These are phyloP conservation scores for Drosophila ficusphila DNA, from an alignment of 1,140 invertebrate genomes.

Conservation along the genomic window DNA sequence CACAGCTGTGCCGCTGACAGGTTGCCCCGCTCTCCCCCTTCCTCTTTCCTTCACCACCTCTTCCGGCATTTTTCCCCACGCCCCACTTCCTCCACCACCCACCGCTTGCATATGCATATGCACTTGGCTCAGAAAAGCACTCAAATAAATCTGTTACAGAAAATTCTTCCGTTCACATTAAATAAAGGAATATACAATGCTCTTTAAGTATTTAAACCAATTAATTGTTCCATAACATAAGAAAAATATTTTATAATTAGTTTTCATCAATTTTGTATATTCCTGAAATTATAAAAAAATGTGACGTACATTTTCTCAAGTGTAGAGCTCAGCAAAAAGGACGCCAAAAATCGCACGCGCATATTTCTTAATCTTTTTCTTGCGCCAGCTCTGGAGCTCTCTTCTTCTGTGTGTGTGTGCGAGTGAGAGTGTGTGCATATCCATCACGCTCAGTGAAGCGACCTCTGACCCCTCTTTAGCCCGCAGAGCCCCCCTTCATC, in stretches of 20 bases:
- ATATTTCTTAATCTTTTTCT: constrained; percentile 80
- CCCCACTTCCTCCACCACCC: not conserved
- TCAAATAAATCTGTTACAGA: not conserved
- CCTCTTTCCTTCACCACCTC: no score
- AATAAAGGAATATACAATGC: no score
- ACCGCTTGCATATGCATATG: constrained; percentile 66
- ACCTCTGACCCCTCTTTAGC: constrained; percentile 52
- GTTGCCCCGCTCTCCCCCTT: constrained; percentile 1
- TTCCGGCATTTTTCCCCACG: not conserved
- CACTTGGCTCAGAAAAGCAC: constrained; percentile 48
- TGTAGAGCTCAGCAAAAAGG: constrained; percentile 7
- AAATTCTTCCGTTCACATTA: no score
- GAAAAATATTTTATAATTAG: constrained; percentile 1
- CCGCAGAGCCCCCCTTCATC: not conserved
- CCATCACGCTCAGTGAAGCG: constrained; percentile 69
- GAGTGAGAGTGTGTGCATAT: constrained; percentile 56
- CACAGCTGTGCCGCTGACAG: constrained; percentile 79
- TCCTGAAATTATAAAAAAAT: no score
- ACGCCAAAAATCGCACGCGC: constrained; percentile 40
- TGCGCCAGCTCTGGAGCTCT: constrained; percentile 35
- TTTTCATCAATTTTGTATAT: not conserved
- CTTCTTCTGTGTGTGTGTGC: constrained; percentile 5
- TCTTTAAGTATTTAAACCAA: no score
- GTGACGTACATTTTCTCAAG: not conserved
- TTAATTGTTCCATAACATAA: not conserved